Percentiles rank a stretch among this genome's conserved stretches.
These are phyloP conservation scores for Drosophila multiciliata DNA, from an alignment of 2,888 invertebrate species.

Conservation along the genomic window DNA sequence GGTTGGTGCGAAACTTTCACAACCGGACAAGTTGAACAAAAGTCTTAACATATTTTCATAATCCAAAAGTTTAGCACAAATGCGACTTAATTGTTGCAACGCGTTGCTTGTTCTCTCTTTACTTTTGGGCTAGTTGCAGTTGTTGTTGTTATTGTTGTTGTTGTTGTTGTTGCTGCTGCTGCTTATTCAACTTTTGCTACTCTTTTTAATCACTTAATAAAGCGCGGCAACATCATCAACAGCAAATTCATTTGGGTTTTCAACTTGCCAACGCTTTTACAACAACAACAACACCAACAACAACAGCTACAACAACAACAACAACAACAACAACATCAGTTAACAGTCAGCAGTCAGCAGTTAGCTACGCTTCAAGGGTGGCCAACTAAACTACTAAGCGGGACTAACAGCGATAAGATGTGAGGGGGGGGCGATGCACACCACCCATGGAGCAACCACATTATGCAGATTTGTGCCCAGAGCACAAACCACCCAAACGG, in stretches of 20 bases:
- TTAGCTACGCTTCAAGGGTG: constrained; percentile 26
- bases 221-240: constrained; percentile 46
- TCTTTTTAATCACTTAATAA: constrained; percentile 59
- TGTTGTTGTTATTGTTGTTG: not conserved
- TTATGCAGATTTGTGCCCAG: constrained; percentile 48
- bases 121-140: constrained; percentile 3
- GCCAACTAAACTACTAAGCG: constrained; percentile 23
- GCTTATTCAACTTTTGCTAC: constrained; percentile 44
- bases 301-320: constrained; percentile 2
- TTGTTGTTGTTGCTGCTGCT: constrained; percentile 16
- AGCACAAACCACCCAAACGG: constrained; percentile 24
- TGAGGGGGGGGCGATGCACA: constrained; percentile 1
- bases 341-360: not conserved
- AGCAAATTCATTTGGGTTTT: constrained; percentile 52
- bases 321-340: constrained; percentile 1
- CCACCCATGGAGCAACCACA: constrained; percentile 34
- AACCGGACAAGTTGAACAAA: constrained; percentile 78
- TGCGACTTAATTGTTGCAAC: constrained; percentile 77
- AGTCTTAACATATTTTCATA: constrained; percentile 80
- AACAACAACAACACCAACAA: constrained; percentile 2
- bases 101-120: constrained; percentile 43
- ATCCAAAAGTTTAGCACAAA: constrained; percentile 78
- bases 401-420: constrained; percentile 11
- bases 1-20: constrained; percentile 51
- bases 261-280: constrained; percentile 44